phyloP scores from a whole-genome alignment of 2,113 vertebrate species.

The Tetrao urogallus region DNA sequence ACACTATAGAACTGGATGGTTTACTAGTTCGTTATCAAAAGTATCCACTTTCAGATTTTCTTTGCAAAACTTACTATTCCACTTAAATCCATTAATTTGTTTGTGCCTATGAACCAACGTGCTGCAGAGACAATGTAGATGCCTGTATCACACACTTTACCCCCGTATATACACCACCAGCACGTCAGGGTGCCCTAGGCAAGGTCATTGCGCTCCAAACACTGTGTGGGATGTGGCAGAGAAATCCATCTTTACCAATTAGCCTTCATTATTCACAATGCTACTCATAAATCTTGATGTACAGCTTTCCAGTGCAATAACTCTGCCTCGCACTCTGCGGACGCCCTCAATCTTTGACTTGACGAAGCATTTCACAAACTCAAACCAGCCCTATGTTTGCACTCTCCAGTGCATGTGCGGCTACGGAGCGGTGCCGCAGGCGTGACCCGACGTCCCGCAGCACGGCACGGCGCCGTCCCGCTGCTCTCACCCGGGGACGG shows the following conservation, averaged over 20 bases:
- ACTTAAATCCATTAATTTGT: background rate
- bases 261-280: constrained; percentile 14
- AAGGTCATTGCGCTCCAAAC: constrained; percentile 49
- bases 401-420: accelerated
- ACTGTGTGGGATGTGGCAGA: background rate
- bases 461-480: background rate
- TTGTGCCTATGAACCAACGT: background rate
- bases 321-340: background rate
- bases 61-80: background rate
- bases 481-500: background rate
- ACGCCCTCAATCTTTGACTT: background rate
- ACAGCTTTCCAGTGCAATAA: background rate
- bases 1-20: background rate
- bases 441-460: background rate
- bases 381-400: background rate
- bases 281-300: constrained; percentile 19
- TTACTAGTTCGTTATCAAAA: background rate
- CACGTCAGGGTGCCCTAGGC: constrained; percentile 36
- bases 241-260: constrained; percentile 22
- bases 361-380: background rate
- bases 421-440: background rate
- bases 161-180: background rate
- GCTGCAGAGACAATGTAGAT: background rate
- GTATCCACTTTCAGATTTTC: background rate
- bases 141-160: background rate